Percentiles rank a stretch among this genome's conserved stretches.
Evolutionary conservation across 1,140 invertebrate species (phyloP).

Genomic region (Nephotettix cincticeps): DNA sequence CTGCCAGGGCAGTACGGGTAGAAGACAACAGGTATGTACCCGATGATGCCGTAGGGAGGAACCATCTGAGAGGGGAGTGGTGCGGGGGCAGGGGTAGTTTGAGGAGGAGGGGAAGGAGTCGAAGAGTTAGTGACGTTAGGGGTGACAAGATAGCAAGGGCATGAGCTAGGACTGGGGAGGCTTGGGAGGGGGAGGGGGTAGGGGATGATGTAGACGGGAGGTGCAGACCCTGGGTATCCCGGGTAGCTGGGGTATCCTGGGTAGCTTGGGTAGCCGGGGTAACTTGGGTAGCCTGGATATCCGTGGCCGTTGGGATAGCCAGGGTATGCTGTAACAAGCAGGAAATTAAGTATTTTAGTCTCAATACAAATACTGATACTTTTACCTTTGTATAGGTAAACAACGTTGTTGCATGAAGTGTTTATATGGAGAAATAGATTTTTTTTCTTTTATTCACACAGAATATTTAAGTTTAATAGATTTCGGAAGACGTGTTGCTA

Average conservation of each 20-base stretch:
- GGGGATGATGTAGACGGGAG: constrained; percentile 54
- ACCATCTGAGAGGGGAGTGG: not conserved
- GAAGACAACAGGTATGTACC: constrained; percentile 60
- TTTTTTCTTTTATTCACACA: too few species aligned
- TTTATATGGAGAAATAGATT: too few species aligned
- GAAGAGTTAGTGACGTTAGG: constrained; percentile 41
- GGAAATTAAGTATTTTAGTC: too few species aligned
- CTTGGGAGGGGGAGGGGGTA: constrained; percentile 54
- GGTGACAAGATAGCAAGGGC: constrained; percentile 56
- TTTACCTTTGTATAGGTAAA: too few species aligned
- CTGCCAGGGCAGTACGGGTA: constrained; percentile 58
- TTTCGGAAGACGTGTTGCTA: too few species aligned
- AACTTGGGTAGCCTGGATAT: constrained; percentile 34
- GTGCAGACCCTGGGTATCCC: constrained; percentile 39
- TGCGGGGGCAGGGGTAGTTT: constrained; percentile 4
- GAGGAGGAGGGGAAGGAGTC: not conserved
- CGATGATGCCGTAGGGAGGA: constrained; percentile 53
- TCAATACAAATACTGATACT: too few species aligned
- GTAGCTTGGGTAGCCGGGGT: constrained; percentile 32
- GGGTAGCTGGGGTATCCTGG: constrained; percentile 28
- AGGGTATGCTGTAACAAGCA: constrained; percentile 34
- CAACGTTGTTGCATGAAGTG: too few species aligned
- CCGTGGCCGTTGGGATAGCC: constrained; percentile 34
- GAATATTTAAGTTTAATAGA: too few species aligned
- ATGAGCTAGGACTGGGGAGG: constrained; percentile 50